Evolutionary conservation across 1,140 invertebrate genomes (phyloP).

Genomic region (Drosophila willistoni): DNA sequence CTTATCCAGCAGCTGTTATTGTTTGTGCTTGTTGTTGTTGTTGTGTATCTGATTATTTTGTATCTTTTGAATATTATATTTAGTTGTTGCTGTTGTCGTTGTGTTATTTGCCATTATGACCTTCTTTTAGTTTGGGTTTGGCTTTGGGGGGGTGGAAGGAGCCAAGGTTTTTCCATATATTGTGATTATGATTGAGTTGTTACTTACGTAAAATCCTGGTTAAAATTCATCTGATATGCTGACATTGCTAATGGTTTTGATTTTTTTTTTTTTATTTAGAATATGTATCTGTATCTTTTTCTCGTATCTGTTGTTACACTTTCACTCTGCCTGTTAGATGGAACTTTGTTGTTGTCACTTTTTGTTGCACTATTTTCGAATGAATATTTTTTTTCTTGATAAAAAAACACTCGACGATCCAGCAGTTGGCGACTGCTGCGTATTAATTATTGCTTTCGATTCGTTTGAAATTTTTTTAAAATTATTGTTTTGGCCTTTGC

Average conservation of each 20-base stretch:
- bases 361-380: slow-evolving; percentile 30
- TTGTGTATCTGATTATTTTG: slow-evolving; percentile 38
- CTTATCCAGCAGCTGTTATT: slow-evolving; percentile 55
- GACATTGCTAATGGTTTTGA: slow-evolving; percentile 52
- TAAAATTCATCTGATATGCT: slow-evolving; percentile 81
- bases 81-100: slow-evolving; percentile 25
- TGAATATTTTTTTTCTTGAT: slow-evolving; percentile 11
- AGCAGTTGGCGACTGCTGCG: slow-evolving; percentile 23
- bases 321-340: slow-evolving; percentile 50
- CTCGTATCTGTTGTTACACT: slow-evolving; percentile 49
- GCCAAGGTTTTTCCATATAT: slow-evolving; percentile 50
- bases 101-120: slow-evolving; percentile 51
- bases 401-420: slow-evolving; percentile 24
- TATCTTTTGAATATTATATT: slow-evolving; percentile 50
- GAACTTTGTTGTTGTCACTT: slow-evolving; percentile 13
- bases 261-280: slow-evolving; percentile 25
- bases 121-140: slow-evolving; percentile 41
- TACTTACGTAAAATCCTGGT: slow-evolving; percentile 83
- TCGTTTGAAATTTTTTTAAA: slow-evolving; percentile 19
- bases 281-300: slow-evolving; percentile 39
- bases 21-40: slow-evolving; percentile 58
- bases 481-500: slow-evolving; percentile 33
- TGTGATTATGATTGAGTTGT: slow-evolving; percentile 31
- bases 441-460: slow-evolving; percentile 24
- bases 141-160: background rate